Base-by-base conservation (phyloP, 2,888 invertebrate species). In the Stictocephala bisonia region DNA sequence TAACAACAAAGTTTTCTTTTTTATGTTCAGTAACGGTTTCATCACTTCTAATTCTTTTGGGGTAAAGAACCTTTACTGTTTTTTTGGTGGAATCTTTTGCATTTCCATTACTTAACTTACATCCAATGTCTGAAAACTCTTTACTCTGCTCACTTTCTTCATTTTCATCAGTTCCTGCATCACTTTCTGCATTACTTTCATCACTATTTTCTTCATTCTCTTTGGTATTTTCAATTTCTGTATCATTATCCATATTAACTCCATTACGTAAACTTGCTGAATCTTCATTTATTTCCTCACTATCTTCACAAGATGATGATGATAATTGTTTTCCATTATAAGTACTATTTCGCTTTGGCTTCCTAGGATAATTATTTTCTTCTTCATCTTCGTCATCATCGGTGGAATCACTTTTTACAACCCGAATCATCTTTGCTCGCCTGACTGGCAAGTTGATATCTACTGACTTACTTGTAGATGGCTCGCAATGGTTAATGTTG, bases 61-160 rank as follows among this genome's bases (percentile, higher is more conserved):
- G 71, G 29, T 58, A 71, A 2, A 71, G 24, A 1, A 40, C 64
- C 69, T 77, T 71, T 20, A 81, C 26, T 51, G 74, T 76, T 79
- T 81, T 66, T 81, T 82, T 35, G 81, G 81, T 3, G 80, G 80
- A 72, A 31, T 74, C 78, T 75, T 70, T 67, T 3, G 53, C n/a
- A n/a, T n/a, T n/a, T n/a, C n/a, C n/a, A n/a, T n/a, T n/a, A n/a
- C n/a, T n/a, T n/a, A n/a, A n/a, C n/a, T n/a, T 60, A 50, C 50
- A 71, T 72, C 60, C 72, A 74, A 69, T 75, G 73, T 76, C 75
- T 74, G 73, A 76, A 68, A 29, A 50, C 44, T 56, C 72, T 72
- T 31, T 69, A 35, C 68, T 76, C 53, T 75, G 72, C 75, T 79
- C 70, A 7, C 29, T 24, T 24, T n/a, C 3, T 26, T 44, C 27